Percentiles rank a stretch among this genome's conserved stretches.
These are phyloP conservation scores for Ceratina calcarata DNA, from an alignment of 1,140 invertebrate species.

Conservation along the genomic window DNA sequence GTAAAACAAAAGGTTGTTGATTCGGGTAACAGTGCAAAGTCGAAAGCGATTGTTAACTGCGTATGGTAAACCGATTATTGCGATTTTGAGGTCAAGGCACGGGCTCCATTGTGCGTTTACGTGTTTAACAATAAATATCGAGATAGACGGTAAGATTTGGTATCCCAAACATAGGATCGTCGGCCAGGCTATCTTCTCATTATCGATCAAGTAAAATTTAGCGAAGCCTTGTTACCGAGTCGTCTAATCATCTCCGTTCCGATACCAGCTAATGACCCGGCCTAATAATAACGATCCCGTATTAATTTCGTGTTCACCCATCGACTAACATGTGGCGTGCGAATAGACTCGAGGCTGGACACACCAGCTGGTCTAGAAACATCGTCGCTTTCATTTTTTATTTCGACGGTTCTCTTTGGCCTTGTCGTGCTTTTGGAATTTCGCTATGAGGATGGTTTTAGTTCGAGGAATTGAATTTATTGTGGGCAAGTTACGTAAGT, in stretches of 20 bases:
- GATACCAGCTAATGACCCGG: slow-evolving; percentile 53
- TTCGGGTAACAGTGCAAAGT: slow-evolving; percentile 21
- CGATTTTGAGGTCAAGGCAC: neutral
- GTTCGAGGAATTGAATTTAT: slow-evolving; percentile 29
- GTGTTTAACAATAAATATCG: neutral
- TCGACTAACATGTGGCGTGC: slow-evolving; percentile 71
- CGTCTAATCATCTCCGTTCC: slow-evolving; percentile 56
- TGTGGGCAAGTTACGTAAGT: neutral
- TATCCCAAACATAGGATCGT: neutral
- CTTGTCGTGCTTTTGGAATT: slow-evolving; percentile 42
- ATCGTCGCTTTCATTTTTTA: slow-evolving; percentile 42
- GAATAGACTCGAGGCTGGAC: slow-evolving; percentile 63
- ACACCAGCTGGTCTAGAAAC: slow-evolving; percentile 72
- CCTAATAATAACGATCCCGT: slow-evolving; percentile 67
- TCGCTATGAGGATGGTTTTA: neutral
- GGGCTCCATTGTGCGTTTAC: slow-evolving; percentile 1
- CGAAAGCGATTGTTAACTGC: neutral
- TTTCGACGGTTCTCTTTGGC: slow-evolving; percentile 23
- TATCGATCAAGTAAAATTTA: slow-evolving; percentile 8
- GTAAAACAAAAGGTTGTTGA: slow-evolving; percentile 1
- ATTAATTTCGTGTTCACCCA: slow-evolving; percentile 67
- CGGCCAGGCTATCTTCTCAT: neutral
- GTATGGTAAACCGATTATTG: neutral
- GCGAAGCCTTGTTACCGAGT: slow-evolving; percentile 45
- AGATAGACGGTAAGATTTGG: neutral